These are phyloP conservation scores for Pipra filicauda DNA, from an alignment of 2,113 vertebrate species.

Conservation along the genomic window DNA sequence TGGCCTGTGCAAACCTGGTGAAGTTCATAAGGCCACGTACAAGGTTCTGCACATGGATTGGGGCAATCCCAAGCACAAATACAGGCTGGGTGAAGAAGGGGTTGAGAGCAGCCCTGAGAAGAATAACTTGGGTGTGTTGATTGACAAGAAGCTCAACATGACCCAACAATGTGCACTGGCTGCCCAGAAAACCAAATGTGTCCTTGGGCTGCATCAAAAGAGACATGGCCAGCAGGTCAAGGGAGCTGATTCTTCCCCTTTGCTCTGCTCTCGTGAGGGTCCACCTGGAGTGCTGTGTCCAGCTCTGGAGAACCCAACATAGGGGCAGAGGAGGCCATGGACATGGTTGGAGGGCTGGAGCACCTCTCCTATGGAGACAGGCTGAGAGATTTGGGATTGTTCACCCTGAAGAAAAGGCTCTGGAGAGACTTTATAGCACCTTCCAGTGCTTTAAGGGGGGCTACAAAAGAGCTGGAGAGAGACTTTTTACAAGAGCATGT, in stretches of 20 bases:
- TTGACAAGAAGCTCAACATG: background rate
- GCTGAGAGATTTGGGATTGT: background rate
- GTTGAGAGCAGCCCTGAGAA: background rate
- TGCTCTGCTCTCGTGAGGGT: background rate
- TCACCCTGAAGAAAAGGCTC: background rate
- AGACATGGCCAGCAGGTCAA: fast-evolving
- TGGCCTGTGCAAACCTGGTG: background rate
- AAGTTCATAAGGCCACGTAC: background rate
- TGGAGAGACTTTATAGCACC: background rate
- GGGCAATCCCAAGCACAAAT: background rate
- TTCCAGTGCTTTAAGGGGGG: background rate
- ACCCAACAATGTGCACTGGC: background rate
- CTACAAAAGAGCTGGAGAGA: background rate
- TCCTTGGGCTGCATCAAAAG: background rate
- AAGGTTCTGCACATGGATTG: background rate
- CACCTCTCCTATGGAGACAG: background rate
- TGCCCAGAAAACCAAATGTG: background rate
- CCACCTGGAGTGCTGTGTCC: fast-evolving
- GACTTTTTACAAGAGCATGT: background rate
- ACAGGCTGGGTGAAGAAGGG: background rate
- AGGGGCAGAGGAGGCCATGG: background rate
- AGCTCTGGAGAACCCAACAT: background rate
- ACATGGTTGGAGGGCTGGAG: background rate
- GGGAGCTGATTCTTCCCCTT: background rate
- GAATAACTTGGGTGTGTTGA: background rate